Evolutionary conservation across 2,797 vertebrate genomes (phyloP), one percentile per base, ranked within the genome.

Genomic region (Neoniphon sammara): DNA sequence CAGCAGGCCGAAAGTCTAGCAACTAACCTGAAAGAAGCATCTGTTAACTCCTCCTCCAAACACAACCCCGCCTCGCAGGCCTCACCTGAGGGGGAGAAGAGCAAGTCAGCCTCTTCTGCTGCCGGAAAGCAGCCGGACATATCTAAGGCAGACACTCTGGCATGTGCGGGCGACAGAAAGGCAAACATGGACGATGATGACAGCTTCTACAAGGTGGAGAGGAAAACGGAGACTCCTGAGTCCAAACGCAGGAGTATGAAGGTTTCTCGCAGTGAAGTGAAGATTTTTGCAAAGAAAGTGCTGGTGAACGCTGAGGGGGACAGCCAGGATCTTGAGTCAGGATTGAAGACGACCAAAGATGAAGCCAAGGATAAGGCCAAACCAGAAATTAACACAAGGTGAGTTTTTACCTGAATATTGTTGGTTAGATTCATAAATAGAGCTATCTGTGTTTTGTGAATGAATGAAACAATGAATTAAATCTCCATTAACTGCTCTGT

Each of bases 231-330:
- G 85, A 93, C 90, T 0, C 81, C 92, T 0, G 93, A 92, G 79
- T 91, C 92, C 82, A 95, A 95, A 69, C 92, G 92, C 63, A 89
- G 89, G 87, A 95, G 93, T 63, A 27, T 93, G 0, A 94, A 93
- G 60, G 86, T 93, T 69, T 94, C 93, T 23, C 75, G 23, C 7
- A 92, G 87, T 14, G 90, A 94, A 70, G 86, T 93, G 65, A 94
- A 93, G 80, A 5, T 93, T 52, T 93, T 92, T n/a, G 2, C 85
- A 9, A 94, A 94, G 77, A 59, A 85, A 18, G 85, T 95, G 57
- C 50, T 50, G 64, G 76, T 95, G 36, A 75, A 85, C 7, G 54
- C 87, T 0, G 61, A 72, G 0, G 60, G 14, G 25, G 69, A 69
- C 0, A 23, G 70, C 1, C 64, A 30, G 66, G 80, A 80, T 5